Evolutionary conservation across 2,888 invertebrate genomes (phyloP).

Genomic region (Rugalucina vietnamica): DNA sequence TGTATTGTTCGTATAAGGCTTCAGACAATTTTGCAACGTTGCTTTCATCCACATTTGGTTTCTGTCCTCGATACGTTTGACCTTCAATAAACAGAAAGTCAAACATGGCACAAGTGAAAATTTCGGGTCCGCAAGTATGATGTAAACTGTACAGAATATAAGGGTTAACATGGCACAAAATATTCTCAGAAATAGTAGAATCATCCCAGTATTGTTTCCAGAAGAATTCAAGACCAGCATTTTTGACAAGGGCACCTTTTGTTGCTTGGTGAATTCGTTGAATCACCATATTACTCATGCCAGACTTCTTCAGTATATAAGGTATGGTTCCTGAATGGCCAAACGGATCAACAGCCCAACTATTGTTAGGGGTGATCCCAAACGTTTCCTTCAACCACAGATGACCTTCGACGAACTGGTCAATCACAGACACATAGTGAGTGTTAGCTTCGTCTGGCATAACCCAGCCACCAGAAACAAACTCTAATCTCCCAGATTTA

Average conservation of each 20-base stretch:
- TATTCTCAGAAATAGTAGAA: constrained; percentile 83
- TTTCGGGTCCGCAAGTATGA: constrained; percentile 97
- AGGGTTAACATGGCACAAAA: constrained; percentile 96
- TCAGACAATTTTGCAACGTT: constrained; percentile 94
- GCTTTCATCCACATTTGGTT: constrained; percentile 92
- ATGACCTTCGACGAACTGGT: constrained; percentile 83
- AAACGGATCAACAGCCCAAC: constrained; percentile 83
- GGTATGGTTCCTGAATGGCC: constrained; percentile 83
- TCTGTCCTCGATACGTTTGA: constrained; percentile 92
- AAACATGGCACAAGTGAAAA: constrained; percentile 86
- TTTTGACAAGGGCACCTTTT: constrained; percentile 92
- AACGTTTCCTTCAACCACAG: constrained; percentile 81
- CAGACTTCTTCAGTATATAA: constrained; percentile 80
- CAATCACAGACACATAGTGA: constrained; percentile 80
- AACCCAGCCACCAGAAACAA: constrained; percentile 83
- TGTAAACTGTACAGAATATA: constrained; percentile 98
- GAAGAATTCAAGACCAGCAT: constrained; percentile 93
- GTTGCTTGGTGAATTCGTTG: constrained; percentile 88
- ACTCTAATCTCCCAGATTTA: constrained; percentile 80
- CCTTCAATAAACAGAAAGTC: constrained; percentile 92
- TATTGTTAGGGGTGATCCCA: constrained; percentile 85
- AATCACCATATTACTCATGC: constrained; percentile 81
- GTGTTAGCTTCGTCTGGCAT: constrained; percentile 83
- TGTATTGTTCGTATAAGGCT: constrained; percentile 93
- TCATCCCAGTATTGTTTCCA: constrained; percentile 92